Evolutionary conservation across 1,140 invertebrate genomes (phyloP).

Genomic region (Heliconius hewitsoni): DNA sequence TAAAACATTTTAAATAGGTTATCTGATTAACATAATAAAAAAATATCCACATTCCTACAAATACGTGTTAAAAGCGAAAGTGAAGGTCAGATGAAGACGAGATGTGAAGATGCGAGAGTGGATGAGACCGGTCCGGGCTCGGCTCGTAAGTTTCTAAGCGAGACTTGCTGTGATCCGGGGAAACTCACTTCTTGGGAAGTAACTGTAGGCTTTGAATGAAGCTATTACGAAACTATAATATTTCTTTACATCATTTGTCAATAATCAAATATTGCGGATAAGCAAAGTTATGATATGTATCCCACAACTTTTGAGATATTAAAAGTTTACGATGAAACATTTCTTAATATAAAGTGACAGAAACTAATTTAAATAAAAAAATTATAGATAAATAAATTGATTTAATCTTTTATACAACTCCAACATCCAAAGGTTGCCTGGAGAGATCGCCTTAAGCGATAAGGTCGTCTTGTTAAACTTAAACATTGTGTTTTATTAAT

Average conservation of each 20-base stretch:
- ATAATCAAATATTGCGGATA: background rate
- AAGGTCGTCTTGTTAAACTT: too few relatives aligned
- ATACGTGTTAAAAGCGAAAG: slow-evolving; percentile 69
- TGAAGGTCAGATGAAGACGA: slow-evolving; percentile 62
- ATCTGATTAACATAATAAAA: background rate
- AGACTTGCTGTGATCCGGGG: slow-evolving; percentile 37
- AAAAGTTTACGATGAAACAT: background rate
- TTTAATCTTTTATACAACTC: too few relatives aligned
- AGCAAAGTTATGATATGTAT: background rate
- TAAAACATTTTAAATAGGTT: background rate
- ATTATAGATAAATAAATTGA: too few relatives aligned
- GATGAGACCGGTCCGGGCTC: slow-evolving; percentile 35
- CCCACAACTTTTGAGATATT: background rate
- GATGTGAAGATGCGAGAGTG: slow-evolving; percentile 42
- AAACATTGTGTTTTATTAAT: too few relatives aligned
- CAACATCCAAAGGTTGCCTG: background rate
- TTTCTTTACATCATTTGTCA: background rate
- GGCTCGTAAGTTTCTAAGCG: slow-evolving; percentile 26
- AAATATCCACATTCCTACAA: slow-evolving; percentile 7
- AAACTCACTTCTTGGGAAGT: slow-evolving; percentile 37
- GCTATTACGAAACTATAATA: background rate
- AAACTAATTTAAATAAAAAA: too few relatives aligned
- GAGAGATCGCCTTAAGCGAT: too few relatives aligned
- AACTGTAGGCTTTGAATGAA: background rate
- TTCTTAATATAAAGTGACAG: too few relatives aligned